Conservation (phyloP, 2,797 vertebrate genomes). For the Nannoperca obscura region DNA sequence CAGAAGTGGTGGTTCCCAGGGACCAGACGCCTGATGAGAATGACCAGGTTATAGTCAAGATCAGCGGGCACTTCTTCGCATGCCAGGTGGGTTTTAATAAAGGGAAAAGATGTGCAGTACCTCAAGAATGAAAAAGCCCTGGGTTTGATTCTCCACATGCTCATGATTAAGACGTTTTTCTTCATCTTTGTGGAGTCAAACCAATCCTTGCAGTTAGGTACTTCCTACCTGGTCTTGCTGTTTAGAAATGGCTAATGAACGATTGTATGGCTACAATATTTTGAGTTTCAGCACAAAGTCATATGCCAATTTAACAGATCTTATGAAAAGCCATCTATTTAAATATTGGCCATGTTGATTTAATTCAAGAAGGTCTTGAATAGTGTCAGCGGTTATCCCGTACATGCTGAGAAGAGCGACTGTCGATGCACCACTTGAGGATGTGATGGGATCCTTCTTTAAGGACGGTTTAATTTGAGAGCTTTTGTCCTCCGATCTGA, state of each 20-base stretch:
- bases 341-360: not conserved
- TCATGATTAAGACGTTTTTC: not conserved
- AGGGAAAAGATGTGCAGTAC: not conserved
- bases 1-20: constrained; percentile 98
- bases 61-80: constrained; percentile 99
- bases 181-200: not conserved
- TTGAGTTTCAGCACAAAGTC: not conserved
- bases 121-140: not conserved
- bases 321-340: not conserved
- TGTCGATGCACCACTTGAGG: not conserved
- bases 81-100: constrained; percentile 90
- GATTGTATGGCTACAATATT: not conserved
- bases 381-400: not conserved
- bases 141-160: not conserved
- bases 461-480: not conserved
- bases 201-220: not conserved
- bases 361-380: not conserved
- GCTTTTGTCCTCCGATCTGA: not conserved
- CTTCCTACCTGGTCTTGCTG: not conserved
- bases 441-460: not conserved
- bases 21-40: constrained; percentile 99
- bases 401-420: not conserved
- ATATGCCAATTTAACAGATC: not conserved
- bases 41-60: constrained; percentile 98
- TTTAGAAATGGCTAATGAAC: no score